Percentiles rank a stretch among this genome's conserved stretches.
phyloP scores from a whole-genome alignment of 37 sponge, comb jelly and placozoan genomes.

The Chondrosia reniformis region DNA sequence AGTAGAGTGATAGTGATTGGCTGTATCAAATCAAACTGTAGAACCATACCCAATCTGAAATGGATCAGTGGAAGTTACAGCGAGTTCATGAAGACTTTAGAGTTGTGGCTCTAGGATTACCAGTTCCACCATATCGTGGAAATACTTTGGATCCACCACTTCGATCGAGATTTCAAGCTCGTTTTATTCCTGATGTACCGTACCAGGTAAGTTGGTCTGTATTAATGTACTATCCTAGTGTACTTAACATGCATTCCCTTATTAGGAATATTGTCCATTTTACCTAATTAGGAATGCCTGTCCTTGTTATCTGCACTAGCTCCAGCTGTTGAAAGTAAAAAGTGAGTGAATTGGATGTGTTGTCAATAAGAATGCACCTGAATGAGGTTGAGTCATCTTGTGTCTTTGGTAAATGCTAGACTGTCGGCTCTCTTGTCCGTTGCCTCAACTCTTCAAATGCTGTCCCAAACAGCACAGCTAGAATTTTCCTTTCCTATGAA shows the following conservation, averaged over 20 bases:
- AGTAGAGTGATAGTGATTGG: not conserved
- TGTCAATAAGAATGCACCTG: not conserved
- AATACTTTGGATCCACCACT: slow-evolving; percentile 93
- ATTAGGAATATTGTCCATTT: not conserved
- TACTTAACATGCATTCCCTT: not conserved
- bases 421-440: slow-evolving; percentile 46
- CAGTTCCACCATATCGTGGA: slow-evolving; percentile 92
- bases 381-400: not conserved
- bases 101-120: slow-evolving; percentile 83
- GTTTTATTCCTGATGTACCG: slow-evolving; percentile 26
- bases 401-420: slow-evolving; percentile 10
- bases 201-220: slow-evolving; percentile 26
- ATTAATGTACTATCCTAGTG: not conserved
- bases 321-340: not conserved
- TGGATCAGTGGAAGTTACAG: slow-evolving; percentile 49
- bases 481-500: slow-evolving; percentile 21
- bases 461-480: slow-evolving; percentile 24
- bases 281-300: not conserved
- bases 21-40: not conserved
- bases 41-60: slow-evolving; percentile 45
- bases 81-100: slow-evolving; percentile 66
- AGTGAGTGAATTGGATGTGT: not conserved
- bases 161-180: slow-evolving; percentile 82
- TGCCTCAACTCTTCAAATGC: slow-evolving; percentile 36
- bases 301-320: not conserved